These are phyloP conservation scores for Urocynchramus pylzowi DNA, from an alignment of 2,113 vertebrate species.

Conservation along the genomic window DNA sequence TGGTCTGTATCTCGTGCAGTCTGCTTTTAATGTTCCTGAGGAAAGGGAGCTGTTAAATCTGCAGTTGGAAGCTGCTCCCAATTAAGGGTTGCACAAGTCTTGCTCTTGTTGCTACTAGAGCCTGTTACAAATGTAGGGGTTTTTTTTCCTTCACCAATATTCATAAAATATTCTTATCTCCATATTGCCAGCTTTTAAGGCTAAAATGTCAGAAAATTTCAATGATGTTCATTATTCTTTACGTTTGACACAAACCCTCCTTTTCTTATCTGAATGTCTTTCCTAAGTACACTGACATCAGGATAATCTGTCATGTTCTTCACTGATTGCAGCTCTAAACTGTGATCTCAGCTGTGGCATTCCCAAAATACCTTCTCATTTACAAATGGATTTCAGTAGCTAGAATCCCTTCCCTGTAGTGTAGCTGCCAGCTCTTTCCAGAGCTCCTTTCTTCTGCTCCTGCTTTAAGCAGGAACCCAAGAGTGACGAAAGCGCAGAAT, in stretches of 20 bases:
- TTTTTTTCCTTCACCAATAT: background rate
- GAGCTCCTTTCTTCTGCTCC: background rate
- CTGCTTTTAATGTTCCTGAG: background rate
- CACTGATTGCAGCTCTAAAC: background rate
- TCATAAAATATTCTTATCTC: background rate
- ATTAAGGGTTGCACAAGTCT: background rate
- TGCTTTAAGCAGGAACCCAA: background rate
- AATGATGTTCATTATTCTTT: background rate
- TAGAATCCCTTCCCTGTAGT: background rate
- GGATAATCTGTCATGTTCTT: background rate
- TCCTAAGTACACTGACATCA: background rate
- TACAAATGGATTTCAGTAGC: background rate
- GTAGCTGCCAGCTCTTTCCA: background rate
- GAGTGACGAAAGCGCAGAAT: background rate
- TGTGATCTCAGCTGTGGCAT: background rate
- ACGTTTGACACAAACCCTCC: rapidly evolving
- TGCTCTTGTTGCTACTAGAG: background rate
- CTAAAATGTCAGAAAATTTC: background rate
- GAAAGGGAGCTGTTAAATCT: background rate
- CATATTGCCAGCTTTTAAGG: background rate
- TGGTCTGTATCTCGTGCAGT: background rate
- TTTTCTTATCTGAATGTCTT: background rate
- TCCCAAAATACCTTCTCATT: conserved; percentile 9
- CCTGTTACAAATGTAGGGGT: background rate
- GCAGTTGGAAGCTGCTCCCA: background rate